Base-by-base conservation (phyloP, 2,113 vertebrate genomes). In the Casuarius casuarius region DNA sequence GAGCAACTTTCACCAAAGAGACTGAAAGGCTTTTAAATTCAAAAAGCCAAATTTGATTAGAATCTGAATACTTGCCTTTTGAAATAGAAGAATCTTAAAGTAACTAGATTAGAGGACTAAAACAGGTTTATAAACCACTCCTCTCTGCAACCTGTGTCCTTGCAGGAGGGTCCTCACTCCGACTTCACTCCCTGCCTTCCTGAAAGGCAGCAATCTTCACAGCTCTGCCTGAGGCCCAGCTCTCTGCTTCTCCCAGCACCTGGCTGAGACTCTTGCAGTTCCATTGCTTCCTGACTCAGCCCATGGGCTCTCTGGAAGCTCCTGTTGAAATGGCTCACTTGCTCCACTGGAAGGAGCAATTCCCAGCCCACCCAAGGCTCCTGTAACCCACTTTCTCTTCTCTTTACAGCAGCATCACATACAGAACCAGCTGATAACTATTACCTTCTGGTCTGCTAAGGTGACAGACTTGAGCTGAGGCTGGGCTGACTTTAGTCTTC, bases 81-180 rank as follows among this genome's bases (percentile, higher is more conserved):
- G 9, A 86, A 73, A 16, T 2, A 81, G 26, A 77, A 86, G 35
- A 6, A 21, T 80, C 33, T 62, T 29, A 42, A 86, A 49, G 12
- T 35, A 73, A 74, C 17, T 22, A 71, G 8, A 80, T n/a, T 1
- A 6, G 17, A 66, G 18, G 26, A 79, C 66, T 35, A 73, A 52
- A 59, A 65, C 6, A n/a, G 29, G 12, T 8, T 51, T 46, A 79
- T 25, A 91, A 81, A 52, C 12, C 20, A 54, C 12, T 38, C 25
- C 19, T 17, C 25, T 62, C 25, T 29, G 52, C 2, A 5, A 28
- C 18, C 10, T 3, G 9, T 1, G 1, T 5, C 25, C 35, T 29
- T 80, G 9, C 4, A 63, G 26, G 3, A 1, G 2, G 0, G 13
- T 7, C 0, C 13, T 67, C 52, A 29, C 2, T 52, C 3, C 44